These are phyloP conservation scores for Xiphorhynchus erythropygius DNA, from an alignment of 2,797 vertebrate species.

Conservation along the genomic window DNA sequence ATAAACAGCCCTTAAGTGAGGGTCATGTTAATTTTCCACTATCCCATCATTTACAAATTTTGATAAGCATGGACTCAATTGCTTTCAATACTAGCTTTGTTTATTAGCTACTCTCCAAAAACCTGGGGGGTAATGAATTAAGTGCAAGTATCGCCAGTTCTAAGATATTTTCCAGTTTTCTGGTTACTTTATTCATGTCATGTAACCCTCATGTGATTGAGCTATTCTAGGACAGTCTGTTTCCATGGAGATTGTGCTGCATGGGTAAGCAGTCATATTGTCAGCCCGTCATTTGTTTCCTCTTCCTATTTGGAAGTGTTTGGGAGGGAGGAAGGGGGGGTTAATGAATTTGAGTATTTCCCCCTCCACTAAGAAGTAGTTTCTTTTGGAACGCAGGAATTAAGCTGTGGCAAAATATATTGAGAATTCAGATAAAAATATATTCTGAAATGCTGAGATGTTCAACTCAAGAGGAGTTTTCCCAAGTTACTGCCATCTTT, in stretches of 20 bases:
- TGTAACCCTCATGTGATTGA: conserved; percentile 66
- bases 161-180: conserved; percentile 29
- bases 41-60: neutral
- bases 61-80: neutral
- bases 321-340: neutral
- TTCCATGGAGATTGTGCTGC: conserved; percentile 58
- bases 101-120: neutral
- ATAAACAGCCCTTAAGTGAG: neutral
- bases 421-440: neutral
- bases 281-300: conserved; percentile 53
- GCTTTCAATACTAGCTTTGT: neutral
- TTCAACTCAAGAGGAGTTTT: neutral
- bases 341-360: neutral
- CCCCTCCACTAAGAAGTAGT: neutral
- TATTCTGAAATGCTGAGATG: neutral
- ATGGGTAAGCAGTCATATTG: conserved; percentile 51
- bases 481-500: neutral
- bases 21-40: neutral
- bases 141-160: neutral
- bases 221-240: conserved; percentile 64
- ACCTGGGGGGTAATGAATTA: neutral
- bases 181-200: conserved; percentile 69
- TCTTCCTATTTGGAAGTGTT: conserved; percentile 32
- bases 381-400: neutral
- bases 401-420: neutral